Percentiles rank a stretch among this genome's conserved stretches.
These are phyloP conservation scores for Drosophila asahinai DNA, from an alignment of 1,140 invertebrate species.

Conservation along the genomic window DNA sequence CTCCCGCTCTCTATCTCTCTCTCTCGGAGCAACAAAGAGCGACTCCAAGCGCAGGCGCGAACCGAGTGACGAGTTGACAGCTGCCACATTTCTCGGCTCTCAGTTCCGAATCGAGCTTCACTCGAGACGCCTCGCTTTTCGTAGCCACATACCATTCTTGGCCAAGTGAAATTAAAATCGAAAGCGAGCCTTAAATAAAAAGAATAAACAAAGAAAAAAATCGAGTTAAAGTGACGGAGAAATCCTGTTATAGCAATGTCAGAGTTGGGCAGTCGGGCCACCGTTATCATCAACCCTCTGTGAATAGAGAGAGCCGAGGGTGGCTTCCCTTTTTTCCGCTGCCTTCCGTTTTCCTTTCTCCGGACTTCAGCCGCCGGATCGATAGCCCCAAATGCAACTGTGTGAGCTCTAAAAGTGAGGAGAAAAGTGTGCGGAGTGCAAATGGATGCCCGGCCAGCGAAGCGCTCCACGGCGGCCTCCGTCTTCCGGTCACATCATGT, in stretches of 20 bases:
- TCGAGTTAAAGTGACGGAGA: neutral
- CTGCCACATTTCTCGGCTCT: constrained; percentile 41
- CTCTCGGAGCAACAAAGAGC: neutral
- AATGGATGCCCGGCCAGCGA: constrained; percentile 61
- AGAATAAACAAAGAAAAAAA: constrained; percentile 15
- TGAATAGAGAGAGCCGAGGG: constrained; percentile 36
- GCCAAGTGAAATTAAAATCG: constrained; percentile 43
- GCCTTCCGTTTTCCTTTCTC: constrained; percentile 22
- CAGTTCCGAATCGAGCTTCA: constrained; percentile 62
- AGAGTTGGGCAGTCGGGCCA: neutral
- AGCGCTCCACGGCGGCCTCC: constrained; percentile 67
- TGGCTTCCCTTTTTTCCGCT: constrained; percentile 44
- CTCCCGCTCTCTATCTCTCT: constrained; percentile 5
- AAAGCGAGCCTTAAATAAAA: constrained; percentile 27
- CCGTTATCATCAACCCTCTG: constrained; percentile 26
- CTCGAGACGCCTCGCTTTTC: constrained; percentile 53
- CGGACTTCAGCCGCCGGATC: constrained; percentile 53
- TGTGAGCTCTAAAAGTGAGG: constrained; percentile 45
- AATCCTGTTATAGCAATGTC: neutral
- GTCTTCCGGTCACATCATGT: constrained; percentile 73
- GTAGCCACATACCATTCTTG: constrained; percentile 23
- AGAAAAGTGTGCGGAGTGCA: constrained; percentile 38
- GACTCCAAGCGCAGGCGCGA: constrained; percentile 22
- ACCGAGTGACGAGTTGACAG: constrained; percentile 30
- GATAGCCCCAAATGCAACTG: constrained; percentile 75